These are phyloP conservation scores for Invenusta paracnida DNA, from an alignment of 2,888 invertebrate species.

Conservation along the genomic window DNA sequence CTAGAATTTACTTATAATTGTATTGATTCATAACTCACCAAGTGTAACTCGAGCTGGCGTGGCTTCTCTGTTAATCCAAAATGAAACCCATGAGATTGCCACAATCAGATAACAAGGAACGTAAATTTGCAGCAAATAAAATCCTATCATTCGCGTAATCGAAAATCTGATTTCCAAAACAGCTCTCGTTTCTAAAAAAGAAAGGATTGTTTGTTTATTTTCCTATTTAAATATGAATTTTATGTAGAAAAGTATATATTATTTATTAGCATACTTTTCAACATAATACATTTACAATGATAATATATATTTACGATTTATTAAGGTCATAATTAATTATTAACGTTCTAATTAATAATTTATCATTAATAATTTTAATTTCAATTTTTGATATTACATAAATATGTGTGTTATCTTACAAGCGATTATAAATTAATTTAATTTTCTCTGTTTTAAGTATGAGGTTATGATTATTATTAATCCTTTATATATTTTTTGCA, in stretches of 20 bases:
- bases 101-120: conserved; percentile 86
- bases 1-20: no score
- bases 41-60: conserved; percentile 70
- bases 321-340: not conserved
- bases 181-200: not conserved
- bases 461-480: no score
- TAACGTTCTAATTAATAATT: not conserved
- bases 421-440: no score
- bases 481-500: no score
- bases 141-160: conserved; percentile 80
- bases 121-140: conserved; percentile 87
- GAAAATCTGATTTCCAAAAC: not conserved
- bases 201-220: not conserved
- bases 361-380: no score
- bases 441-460: no score
- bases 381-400: no score
- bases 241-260: no score
- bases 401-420: no score
- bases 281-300: no score
- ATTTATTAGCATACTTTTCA: no score
- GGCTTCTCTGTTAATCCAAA: conserved; percentile 88
- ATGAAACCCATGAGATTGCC: conserved; percentile 86
- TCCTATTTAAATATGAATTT: not conserved
- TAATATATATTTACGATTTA: no score
- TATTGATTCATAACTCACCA: conserved; percentile 25